These are phyloP conservation scores for Gadus chalcogrammus DNA, from an alignment of 2,113 vertebrate species.

Conservation along the genomic window DNA sequence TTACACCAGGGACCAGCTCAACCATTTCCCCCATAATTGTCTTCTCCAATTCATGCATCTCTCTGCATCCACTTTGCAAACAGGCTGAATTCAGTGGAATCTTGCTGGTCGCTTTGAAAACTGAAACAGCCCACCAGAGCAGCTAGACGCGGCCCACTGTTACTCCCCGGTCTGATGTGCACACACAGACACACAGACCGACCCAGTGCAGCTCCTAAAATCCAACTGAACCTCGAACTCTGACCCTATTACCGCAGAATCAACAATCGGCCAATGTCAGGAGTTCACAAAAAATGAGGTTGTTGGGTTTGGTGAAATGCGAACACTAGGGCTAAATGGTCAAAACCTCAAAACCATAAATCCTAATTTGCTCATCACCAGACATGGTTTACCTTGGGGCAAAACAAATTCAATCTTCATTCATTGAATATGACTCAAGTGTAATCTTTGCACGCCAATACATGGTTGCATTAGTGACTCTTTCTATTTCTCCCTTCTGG, in stretches of 20 bases:
- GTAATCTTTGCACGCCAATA: conserved; percentile 30
- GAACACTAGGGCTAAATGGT: conserved; percentile 20
- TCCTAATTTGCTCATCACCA: conserved; percentile 30
- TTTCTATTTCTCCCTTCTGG: not conserved
- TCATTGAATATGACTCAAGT: conserved; percentile 20
- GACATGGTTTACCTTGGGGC: conserved; percentile 13
- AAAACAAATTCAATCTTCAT: conserved; percentile 27
- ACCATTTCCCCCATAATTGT: conserved; percentile 50
- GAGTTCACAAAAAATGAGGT: conserved; percentile 7
- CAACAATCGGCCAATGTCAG: conserved; percentile 22
- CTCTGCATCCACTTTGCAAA: conserved; percentile 37
- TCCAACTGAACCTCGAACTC: conserved; percentile 29
- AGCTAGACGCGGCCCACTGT: conserved; percentile 37
- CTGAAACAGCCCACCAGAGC: conserved; percentile 52
- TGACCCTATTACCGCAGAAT: conserved; percentile 24
- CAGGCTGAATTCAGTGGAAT: conserved; percentile 59
- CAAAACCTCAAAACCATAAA: conserved; percentile 35
- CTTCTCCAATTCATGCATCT: conserved; percentile 32
- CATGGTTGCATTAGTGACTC: not conserved
- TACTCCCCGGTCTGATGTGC: conserved; percentile 40
- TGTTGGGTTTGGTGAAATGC: conserved; percentile 16
- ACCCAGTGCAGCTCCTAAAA: not conserved
- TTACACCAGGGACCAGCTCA: conserved; percentile 30
- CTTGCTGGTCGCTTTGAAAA: conserved; percentile 54
- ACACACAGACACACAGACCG: not conserved